Conservation (phyloP, 1,140 invertebrate species). For the Oryctes rhinoceros region DNA sequence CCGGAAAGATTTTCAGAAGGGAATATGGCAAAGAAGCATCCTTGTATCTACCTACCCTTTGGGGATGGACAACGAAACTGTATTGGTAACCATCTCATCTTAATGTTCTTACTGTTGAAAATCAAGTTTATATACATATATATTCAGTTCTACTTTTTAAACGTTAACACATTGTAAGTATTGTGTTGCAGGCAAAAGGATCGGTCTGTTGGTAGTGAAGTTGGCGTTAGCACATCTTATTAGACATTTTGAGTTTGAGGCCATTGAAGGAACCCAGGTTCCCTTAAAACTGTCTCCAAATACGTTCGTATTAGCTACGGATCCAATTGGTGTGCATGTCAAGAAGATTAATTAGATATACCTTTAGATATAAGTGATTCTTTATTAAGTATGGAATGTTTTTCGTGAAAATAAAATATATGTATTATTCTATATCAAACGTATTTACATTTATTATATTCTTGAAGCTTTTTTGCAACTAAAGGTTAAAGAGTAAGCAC, state of each 20-base stretch:
- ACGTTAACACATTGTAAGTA: too few species aligned
- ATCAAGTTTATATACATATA: not conserved
- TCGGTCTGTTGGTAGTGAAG: not conserved
- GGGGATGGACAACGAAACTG: constrained; percentile 34
- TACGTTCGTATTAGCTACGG: not conserved
- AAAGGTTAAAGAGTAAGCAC: too few species aligned
- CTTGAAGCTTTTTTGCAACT: too few species aligned
- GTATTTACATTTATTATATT: too few species aligned
- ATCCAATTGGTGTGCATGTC: not conserved
- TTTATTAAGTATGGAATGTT: too few species aligned
- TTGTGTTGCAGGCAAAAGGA: not conserved
- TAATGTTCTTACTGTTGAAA: not conserved
- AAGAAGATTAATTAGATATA: not conserved
- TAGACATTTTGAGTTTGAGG: not conserved
- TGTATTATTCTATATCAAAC: too few species aligned
- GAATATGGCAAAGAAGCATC: not conserved
- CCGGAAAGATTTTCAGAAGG: constrained; percentile 36
- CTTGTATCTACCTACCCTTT: constrained; percentile 16
- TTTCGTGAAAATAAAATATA: too few species aligned
- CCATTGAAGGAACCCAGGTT: not conserved
- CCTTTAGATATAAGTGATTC: too few species aligned
- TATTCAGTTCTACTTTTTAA: too few species aligned
- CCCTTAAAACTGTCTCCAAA: not conserved
- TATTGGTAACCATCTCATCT: not conserved
- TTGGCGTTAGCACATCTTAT: not conserved